Conservation (phyloP, 2,797 vertebrate species). For the Pelochelys cantorii region DNA sequence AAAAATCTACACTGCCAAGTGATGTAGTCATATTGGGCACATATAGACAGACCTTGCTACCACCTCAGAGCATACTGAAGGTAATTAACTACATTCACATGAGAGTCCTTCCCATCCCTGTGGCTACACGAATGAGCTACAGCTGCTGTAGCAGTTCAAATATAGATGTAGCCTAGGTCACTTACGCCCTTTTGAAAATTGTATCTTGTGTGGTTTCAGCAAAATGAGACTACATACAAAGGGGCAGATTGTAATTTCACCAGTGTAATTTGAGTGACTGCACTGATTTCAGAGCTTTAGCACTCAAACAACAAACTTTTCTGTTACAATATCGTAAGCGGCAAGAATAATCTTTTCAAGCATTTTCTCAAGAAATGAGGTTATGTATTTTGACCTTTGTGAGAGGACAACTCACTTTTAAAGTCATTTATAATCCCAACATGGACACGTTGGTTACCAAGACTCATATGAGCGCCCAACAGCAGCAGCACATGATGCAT, state of each 20-base stretch:
- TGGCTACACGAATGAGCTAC: neutral
- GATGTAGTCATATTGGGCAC: neutral
- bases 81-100: neutral
- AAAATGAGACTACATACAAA: neutral
- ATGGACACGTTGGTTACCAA: accelerated
- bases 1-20: neutral
- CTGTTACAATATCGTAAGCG: neutral
- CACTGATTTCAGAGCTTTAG: neutral
- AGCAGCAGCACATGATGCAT: too few species aligned
- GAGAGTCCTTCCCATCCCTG: neutral
- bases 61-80: too few species aligned
- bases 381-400: neutral
- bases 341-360: neutral
- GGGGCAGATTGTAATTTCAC: neutral
- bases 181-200: neutral
- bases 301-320: neutral
- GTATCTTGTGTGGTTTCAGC: neutral
- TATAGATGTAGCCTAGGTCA: neutral
- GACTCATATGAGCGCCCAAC: neutral
- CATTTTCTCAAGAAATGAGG: neutral
- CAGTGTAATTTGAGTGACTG: neutral
- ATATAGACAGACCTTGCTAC: neutral
- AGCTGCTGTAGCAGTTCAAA: neutral
- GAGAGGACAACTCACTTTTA: neutral
- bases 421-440: neutral